Base-by-base conservation (phyloP, 2,888 invertebrate species). In the Hipparchia semele region DNA sequence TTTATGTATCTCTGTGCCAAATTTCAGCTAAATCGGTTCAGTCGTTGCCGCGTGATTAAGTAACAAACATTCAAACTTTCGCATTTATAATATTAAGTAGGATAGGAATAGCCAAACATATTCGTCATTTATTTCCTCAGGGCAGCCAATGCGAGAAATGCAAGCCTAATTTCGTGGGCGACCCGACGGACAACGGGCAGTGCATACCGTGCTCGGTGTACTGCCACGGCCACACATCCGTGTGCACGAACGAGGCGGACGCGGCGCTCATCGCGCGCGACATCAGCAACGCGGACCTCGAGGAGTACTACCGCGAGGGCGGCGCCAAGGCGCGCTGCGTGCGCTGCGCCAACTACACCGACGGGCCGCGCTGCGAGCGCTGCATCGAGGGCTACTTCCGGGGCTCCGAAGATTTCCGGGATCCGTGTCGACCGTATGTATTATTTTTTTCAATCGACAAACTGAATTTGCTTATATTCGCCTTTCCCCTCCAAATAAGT, bases 111-210 rank as follows among this genome's bases (percentile, higher is more conserved):
- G 23, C 23, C 23, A 23, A 23, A 23, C 23, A 23, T 23, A 23
- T 72, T 70, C 60, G 69, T 23, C 45, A 12, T 59, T 64, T 7
- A 49, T 49, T 10, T 59, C 58, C 45, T 39, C 53, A 8, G 96
- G 99, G 98, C 6, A 95, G 95, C n/a, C 98, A 98, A 87, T 99
- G 99, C 84, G 97, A 98, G 83, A 96, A 97, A 86, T 99, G 99
- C 87, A 96, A 97, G 85, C 97, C 98, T 0, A 94, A 98, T 72
- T 99, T 96, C 90, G 99, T 99, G 46, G 99, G 99, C 9, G 97
- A 99, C 90, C 98, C 99, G 0, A 95, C 96, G 51, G 97, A 97
- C 83, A 97, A 98, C 59, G 97, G 96, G 0, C 96, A 96, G 77
- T 99, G 99, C 84, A 95, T 97, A 59, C 97, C 98, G 0, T 99